Evolutionary conservation across 2,113 vertebrate species (phyloP), one percentile per base, ranked within the genome.

Genomic region (Prochilodus magdalenae): DNA sequence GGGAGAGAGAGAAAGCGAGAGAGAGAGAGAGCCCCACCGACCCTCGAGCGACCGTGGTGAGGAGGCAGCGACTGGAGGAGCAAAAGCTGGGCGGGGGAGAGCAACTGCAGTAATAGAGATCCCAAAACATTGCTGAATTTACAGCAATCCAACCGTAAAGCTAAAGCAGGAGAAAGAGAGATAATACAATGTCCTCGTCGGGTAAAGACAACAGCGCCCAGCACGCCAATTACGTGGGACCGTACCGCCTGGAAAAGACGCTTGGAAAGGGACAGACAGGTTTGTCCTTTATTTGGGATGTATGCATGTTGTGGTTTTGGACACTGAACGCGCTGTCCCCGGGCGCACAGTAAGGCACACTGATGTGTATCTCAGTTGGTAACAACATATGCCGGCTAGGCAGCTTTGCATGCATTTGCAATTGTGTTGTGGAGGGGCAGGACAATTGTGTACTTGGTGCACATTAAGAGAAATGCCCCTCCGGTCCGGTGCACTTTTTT

Each of bases 261-360:
- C 95, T 99, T 91, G 97, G 98, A 87, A 99, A 99, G 94, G 98
- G 98, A 94, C 98, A 99, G 96, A 99, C 98, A 98, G 98, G 98
- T 99, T 87, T 90, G 96, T 96, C 81, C 81, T 79, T 79, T 83
- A 75, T 73, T 82, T 26, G 73, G 79, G 27, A 30, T 75, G 30
- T n/a, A 36, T n/a, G 51, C 15, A 15, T 24, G 60, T 30, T 24
- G 36, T 29, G 44, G 24, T 24, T 51, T 49, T 18, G 59, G 62
- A 65, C 13, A 1, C 15, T 51, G 49, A 18, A 51, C 16, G 14
- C 49, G 49, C 16, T 78, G 40, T 53, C 29, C 15, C 36, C n/a
- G 29, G 8, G 22, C 36, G 36, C 22, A 33, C 18, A 67, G 30
- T 14, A 20, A 1, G 20, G 33, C 18, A 67, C 5, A 59, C 77